Evolutionary conservation across 2,113 vertebrate species (phyloP).

Genomic region (Ophiodon elongatus): DNA sequence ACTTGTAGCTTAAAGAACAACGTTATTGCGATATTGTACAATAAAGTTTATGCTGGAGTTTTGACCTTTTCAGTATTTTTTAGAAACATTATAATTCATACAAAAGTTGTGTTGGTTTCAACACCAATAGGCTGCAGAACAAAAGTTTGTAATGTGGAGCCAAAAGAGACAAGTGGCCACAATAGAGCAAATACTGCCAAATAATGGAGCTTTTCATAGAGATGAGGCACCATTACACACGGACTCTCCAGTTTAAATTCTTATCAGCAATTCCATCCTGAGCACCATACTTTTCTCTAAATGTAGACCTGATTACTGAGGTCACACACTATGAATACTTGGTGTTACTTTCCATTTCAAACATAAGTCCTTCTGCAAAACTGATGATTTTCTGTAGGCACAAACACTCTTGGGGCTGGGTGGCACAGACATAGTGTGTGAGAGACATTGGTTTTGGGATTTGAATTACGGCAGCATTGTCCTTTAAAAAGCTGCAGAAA

Average conservation of each 20-base stretch:
- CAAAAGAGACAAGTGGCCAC: not conserved
- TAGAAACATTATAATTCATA: not conserved
- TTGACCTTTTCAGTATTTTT: not conserved
- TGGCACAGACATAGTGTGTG: not conserved
- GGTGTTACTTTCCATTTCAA: not conserved
- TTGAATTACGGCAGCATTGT: not conserved
- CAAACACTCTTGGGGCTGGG: not conserved
- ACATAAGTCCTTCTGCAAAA: not conserved
- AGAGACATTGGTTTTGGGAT: not conserved
- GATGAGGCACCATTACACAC: not conserved
- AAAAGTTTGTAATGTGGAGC: not conserved
- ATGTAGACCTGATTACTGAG: not conserved
- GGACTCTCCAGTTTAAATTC: too few species aligned
- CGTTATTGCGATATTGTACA: not conserved
- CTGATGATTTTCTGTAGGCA: not conserved
- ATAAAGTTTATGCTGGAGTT: not conserved
- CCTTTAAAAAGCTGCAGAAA: not conserved
- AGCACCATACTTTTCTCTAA: not conserved
- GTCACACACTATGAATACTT: not conserved
- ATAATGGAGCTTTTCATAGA: not conserved
- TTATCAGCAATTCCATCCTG: not conserved
- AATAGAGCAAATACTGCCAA: not conserved
- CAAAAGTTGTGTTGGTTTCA: too few species aligned
- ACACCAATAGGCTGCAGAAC: not conserved
- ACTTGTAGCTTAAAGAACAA: not conserved